These are phyloP conservation scores for Noctua fimbriata DNA, from an alignment of 2,888 invertebrate species.

Conservation along the genomic window DNA sequence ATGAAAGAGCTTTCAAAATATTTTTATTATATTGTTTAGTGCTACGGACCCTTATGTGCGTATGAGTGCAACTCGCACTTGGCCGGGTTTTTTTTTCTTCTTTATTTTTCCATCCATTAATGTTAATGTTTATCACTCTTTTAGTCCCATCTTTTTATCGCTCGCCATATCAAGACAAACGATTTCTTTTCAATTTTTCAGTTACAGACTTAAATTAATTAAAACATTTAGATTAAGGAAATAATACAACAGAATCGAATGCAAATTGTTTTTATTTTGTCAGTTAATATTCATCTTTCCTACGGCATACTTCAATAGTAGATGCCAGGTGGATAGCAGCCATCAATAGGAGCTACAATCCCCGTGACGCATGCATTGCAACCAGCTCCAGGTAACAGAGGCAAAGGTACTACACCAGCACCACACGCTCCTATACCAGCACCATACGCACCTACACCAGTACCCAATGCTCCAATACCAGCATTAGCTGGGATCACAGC, in stretches of 20 bases:
- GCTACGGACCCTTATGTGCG: no score
- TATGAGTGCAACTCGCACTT: no score
- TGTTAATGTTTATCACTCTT: not conserved
- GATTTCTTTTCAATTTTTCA: not conserved
- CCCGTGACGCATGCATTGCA: not conserved
- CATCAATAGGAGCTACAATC: slow-evolving; percentile 15
- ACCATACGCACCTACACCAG: not conserved
- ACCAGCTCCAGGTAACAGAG: slow-evolving; percentile 9
- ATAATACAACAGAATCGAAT: slow-evolving; percentile 15
- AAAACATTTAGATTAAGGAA: not conserved
- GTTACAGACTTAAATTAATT: not conserved
- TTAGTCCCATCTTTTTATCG: not conserved
- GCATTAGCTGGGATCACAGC: slow-evolving; percentile 18
- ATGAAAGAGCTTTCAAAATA: no score
- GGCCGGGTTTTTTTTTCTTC: not conserved
- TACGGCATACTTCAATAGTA: slow-evolving; percentile 3
- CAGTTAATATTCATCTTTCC: not conserved
- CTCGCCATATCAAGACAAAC: not conserved
- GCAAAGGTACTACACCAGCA: slow-evolving; percentile 4
- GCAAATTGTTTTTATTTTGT: slow-evolving; percentile 2
- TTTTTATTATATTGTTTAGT: no score
- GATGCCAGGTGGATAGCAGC: slow-evolving; percentile 22
- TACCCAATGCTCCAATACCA: slow-evolving; percentile 5
- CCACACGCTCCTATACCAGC: not conserved
- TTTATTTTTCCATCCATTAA: not conserved